These are phyloP conservation scores for Tinea pellionella DNA, from an alignment of 2,888 invertebrate species.

Conservation along the genomic window DNA sequence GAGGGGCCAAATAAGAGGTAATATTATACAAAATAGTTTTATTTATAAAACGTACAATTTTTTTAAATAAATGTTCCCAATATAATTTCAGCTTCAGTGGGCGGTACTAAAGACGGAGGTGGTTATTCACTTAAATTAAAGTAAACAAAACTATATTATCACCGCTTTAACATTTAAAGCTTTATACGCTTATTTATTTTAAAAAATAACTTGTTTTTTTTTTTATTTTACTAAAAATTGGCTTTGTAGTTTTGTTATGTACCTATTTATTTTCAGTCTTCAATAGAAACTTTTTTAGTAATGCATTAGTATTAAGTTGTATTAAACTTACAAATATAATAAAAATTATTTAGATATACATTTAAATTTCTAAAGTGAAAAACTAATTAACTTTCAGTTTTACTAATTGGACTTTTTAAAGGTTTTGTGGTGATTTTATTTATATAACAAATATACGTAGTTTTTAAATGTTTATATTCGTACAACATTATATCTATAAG, in stretches of 20 bases:
- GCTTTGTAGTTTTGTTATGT: constrained; percentile 13
- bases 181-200: not conserved
- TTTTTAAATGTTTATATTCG: too few species aligned
- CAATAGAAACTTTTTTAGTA: too few species aligned
- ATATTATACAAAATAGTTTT: constrained; percentile 15
- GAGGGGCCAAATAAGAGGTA: constrained; percentile 55
- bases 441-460: too few species aligned
- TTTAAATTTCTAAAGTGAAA: too few species aligned
- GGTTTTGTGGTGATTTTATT: too few species aligned
- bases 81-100: constrained; percentile 62
- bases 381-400: too few species aligned
- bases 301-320: too few species aligned
- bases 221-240: constrained; percentile 14
- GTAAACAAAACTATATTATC: constrained; percentile 49
- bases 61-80: not conserved
- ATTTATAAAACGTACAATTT: not conserved
- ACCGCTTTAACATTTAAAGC: constrained; percentile 18
- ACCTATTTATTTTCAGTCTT: not conserved
- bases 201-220: not conserved
- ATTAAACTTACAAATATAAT: too few species aligned
- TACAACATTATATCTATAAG: too few species aligned
- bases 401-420: too few species aligned
- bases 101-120: constrained; percentile 50
- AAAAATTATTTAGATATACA: too few species aligned
- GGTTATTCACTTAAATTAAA: constrained; percentile 44